These are phyloP conservation scores for Ormyrus pomaceus DNA, from an alignment of 2,888 invertebrate genomes.

Conservation along the genomic window DNA sequence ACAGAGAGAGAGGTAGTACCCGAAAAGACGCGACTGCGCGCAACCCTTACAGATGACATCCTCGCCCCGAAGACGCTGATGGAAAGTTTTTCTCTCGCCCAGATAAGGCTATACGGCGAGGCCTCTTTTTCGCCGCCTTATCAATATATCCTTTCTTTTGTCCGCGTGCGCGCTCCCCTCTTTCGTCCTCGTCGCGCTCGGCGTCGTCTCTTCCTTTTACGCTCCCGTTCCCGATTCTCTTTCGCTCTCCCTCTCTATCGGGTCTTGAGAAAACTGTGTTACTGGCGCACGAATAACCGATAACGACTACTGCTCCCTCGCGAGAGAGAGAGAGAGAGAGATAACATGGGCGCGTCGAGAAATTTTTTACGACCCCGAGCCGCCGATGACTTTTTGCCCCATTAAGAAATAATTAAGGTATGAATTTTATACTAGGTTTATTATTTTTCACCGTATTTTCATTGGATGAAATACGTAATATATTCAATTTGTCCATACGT, in stretches of 20 bases:
- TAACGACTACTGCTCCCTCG: background rate
- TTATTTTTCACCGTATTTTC: too few species aligned
- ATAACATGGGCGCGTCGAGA: too few species aligned
- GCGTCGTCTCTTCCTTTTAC: slow-evolving; percentile 6
- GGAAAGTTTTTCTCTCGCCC: slow-evolving; percentile 24
- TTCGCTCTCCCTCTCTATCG: background rate
- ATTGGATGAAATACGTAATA: too few species aligned
- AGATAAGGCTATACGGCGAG: slow-evolving; percentile 19
- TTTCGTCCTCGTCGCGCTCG: slow-evolving; percentile 43
- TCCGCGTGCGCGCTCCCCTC: background rate
- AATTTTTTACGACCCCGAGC: too few species aligned
- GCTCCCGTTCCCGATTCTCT: background rate
- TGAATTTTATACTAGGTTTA: too few species aligned
- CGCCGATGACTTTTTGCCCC: too few species aligned
- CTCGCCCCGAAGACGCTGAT: background rate
- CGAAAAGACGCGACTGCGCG: too few species aligned
- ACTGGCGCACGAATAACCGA: slow-evolving; percentile 38
- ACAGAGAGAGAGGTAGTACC: too few species aligned
- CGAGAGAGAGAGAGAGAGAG: too few species aligned
- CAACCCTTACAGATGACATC: too few species aligned
- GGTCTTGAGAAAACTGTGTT: slow-evolving; percentile 28
- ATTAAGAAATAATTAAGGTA: too few species aligned
- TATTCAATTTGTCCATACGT: too few species aligned
- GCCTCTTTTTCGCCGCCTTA: slow-evolving; percentile 33
- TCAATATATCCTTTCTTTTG: slow-evolving; percentile 21